A percentile compares a stretch with the other conserved stretches of the same genome.
Evolutionary conservation across 2,113 vertebrate species (phyloP).

Genomic region (Tringa solitaria): DNA sequence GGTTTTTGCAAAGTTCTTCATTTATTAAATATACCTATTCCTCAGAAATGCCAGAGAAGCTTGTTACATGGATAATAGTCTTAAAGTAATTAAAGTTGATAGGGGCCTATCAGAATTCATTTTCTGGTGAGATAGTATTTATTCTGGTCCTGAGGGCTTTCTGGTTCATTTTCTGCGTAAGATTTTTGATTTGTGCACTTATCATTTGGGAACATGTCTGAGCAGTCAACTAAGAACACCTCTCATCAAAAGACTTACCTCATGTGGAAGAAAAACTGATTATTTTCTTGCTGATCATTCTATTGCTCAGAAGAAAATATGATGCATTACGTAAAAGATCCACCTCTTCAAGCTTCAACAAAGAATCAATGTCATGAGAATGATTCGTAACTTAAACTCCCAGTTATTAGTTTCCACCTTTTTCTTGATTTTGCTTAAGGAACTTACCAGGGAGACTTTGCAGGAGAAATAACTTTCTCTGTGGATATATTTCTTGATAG

Average conservation of each 20-base stretch:
- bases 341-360: not conserved
- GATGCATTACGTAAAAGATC: not conserved
- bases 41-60: not conserved
- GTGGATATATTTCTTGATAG: not conserved
- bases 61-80: not conserved
- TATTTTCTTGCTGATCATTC: not conserved
- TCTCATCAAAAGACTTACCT: not conserved
- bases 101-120: not conserved
- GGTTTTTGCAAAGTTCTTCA: not conserved
- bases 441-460: not conserved
- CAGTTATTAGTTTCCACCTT: not conserved
- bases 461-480: not conserved
- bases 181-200: not conserved
- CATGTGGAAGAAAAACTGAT: not conserved
- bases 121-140: slow-evolving; percentile 10
- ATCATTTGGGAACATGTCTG: not conserved
- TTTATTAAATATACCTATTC: slow-evolving; percentile 11
- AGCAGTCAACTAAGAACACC: not conserved
- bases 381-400: not conserved
- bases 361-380: not conserved
- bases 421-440: not conserved
- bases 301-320: not conserved
- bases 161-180: slow-evolving; percentile 10
- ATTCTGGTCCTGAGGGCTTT: slow-evolving; percentile 1
- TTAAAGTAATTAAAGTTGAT: slow-evolving; percentile 42